Conservation (phyloP, 2,113 vertebrate genomes). For the Neotoma lepida region DNA sequence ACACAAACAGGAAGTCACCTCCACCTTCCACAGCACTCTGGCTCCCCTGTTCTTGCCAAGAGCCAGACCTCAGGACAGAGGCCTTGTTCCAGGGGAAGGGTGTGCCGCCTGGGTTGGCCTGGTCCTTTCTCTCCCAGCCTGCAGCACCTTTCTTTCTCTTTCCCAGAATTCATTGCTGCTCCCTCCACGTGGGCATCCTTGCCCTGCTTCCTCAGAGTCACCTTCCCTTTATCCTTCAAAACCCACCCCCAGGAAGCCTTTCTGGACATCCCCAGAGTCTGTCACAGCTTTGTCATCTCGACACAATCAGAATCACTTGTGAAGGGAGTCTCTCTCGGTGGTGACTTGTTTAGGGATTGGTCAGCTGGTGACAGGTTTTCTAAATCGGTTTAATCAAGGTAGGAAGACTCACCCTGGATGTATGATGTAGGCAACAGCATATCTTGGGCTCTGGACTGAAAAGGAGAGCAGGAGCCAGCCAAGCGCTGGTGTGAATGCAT, state of each 20-base stretch:
- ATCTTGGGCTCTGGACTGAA: not conserved
- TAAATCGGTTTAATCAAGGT: not conserved
- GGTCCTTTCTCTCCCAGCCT: not conserved
- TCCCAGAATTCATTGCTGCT: not conserved
- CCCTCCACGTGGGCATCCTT: not conserved
- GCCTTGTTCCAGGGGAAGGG: rapidly evolving
- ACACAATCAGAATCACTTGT: not conserved
- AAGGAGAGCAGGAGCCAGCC: not conserved
- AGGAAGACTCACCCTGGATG: not conserved
- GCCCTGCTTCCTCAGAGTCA: not conserved
- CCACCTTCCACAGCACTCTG: not conserved
- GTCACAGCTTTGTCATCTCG: not conserved
- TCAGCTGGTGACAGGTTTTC: not conserved
- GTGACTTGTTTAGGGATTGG: not conserved
- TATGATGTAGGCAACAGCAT: too few relatives aligned
- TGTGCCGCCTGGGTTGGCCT: not conserved
- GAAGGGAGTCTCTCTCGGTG: too few relatives aligned
- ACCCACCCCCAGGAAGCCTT: not conserved
- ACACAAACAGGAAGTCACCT: not conserved
- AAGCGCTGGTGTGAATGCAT: not conserved
- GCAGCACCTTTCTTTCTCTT: not conserved
- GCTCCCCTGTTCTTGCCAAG: not conserved
- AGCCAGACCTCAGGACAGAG: not conserved
- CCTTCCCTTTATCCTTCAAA: constrained; percentile 2
- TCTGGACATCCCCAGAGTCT: not conserved